Base-by-base conservation (phyloP, 2,797 vertebrate species). In the Phrynocephalus guinanensis region DNA sequence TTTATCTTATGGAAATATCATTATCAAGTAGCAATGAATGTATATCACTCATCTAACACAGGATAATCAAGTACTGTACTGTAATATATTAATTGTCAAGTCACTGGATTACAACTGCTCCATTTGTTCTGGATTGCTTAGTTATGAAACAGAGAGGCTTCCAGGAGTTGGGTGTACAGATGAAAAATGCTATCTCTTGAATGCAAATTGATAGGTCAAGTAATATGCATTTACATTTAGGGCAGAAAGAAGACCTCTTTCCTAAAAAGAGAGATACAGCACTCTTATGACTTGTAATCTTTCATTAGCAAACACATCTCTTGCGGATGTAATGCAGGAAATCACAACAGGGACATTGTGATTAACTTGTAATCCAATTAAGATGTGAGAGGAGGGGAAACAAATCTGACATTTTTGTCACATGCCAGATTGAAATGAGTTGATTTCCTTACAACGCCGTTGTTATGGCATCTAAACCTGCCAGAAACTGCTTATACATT, bases 341-440 rank as follows among this genome's bases (percentile, higher is more conserved):
- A 70, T 70, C 63, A 85, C 84, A 85, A 67, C 30, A 85, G 73
- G 38, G 5, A 38, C 48, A 71, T 30, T 85, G 48, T 79, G 79
- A 72, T 80, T 80, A 63, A 60, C 52, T 44, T 80, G 50, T 60
- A 80, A 71, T 86, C 63, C 24, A 83, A 68, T 87, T 87, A 78
- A 87, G 66, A 78, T 8, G 30, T 67, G 63, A 9, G 18, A 16
- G 7, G 26, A 6, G 10, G 22, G 7, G 70, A 20, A 18, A 52
- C 5, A 83, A 70, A 70, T 48, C 56, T 70, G 66, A 78, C 73
- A 77, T 44, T 18, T 79, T 79, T 72, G 30, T 70, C 67, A 80
- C 60, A n/a, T 13, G 63, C 33, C 33, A 28, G 26, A 30, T 79
- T 56, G 30, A 13, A 71, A 78, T 22, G 7, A 71, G 26, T 18